Conservation (phyloP, 2,888 invertebrate species). For the Enoplolaimus lenunculus region DNA sequence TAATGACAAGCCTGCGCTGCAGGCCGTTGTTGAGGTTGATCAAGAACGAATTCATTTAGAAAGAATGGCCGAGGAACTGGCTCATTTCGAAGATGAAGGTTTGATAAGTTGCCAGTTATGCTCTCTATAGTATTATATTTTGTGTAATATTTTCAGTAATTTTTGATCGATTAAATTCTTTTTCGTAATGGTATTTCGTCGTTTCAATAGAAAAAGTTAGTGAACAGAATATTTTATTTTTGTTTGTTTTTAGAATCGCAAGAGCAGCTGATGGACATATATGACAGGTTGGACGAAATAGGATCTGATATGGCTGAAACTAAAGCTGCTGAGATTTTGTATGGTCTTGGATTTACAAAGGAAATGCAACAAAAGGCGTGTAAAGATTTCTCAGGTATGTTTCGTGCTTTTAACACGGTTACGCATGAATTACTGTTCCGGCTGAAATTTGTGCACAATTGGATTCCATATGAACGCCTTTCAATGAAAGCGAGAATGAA, state of each 20-base stretch:
- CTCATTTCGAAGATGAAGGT: slow-evolving; percentile 71
- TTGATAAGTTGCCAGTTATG: slow-evolving; percentile 22
- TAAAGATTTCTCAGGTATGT: slow-evolving; percentile 51
- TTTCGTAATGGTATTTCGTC: too few relatives aligned
- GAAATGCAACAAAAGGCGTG: slow-evolving; percentile 53
- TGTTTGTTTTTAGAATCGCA: slow-evolving; percentile 63
- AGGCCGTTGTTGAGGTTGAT: slow-evolving; percentile 97
- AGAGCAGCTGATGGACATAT: slow-evolving; percentile 90
- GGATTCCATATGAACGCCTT: too few relatives aligned
- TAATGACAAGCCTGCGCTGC: slow-evolving; percentile 83
- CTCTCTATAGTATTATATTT: too few relatives aligned
- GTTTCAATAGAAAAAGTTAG: too few relatives aligned
- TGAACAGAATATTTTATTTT: too few relatives aligned
- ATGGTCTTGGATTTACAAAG: slow-evolving; percentile 81
- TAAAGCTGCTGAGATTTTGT: slow-evolving; percentile 79
- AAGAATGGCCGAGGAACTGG: slow-evolving; percentile 73
- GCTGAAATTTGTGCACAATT: too few relatives aligned
- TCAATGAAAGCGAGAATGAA: too few relatives aligned
- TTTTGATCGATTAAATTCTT: too few relatives aligned
- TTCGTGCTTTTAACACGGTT: not conserved
- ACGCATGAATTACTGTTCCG: too few relatives aligned
- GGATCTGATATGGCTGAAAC: slow-evolving; percentile 87
- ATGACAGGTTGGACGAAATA: slow-evolving; percentile 90
- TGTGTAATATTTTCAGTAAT: too few relatives aligned
- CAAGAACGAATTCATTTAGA: slow-evolving; percentile 78